These are phyloP conservation scores for Rhynchomys soricoides DNA, from an alignment of 2,113 vertebrate genomes.

Conservation along the genomic window DNA sequence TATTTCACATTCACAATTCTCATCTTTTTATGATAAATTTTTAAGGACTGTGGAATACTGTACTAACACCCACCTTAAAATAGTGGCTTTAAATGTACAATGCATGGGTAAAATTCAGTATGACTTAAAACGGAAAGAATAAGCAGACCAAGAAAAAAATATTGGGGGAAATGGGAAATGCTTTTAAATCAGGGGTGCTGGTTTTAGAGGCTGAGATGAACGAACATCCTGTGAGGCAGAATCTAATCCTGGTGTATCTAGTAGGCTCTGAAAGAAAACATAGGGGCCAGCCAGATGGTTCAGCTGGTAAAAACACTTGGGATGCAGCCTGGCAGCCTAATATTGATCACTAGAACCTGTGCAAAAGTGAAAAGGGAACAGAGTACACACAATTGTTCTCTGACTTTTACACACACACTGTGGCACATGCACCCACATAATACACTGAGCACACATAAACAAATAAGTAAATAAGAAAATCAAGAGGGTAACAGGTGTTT, in stretches of 20 bases:
- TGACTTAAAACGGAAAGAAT: neutral
- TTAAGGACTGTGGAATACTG: neutral
- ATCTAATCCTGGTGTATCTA: neutral
- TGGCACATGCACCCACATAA: neutral
- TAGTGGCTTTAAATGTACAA: neutral
- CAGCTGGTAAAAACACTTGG: neutral
- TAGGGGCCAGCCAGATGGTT: neutral
- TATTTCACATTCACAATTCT: neutral
- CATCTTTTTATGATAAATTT: slow-evolving; percentile 11
- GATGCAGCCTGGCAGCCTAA: neutral
- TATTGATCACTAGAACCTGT: neutral
- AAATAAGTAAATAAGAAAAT: too few relatives aligned
- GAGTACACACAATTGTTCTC: neutral
- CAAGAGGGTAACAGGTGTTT: neutral
- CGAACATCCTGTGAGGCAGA: neutral
- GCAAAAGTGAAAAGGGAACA: neutral
- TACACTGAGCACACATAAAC: neutral
- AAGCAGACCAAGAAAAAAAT: neutral
- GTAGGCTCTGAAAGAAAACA: neutral
- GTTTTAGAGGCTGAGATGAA: neutral
- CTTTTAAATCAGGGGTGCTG: neutral
- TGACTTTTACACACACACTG: neutral
- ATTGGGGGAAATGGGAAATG: neutral
- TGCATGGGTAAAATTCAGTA: neutral
- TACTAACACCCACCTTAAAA: slow-evolving; percentile 1